phyloP scores from a whole-genome alignment of 2,797 vertebrate genomes.

The Xenopus petersii region DNA sequence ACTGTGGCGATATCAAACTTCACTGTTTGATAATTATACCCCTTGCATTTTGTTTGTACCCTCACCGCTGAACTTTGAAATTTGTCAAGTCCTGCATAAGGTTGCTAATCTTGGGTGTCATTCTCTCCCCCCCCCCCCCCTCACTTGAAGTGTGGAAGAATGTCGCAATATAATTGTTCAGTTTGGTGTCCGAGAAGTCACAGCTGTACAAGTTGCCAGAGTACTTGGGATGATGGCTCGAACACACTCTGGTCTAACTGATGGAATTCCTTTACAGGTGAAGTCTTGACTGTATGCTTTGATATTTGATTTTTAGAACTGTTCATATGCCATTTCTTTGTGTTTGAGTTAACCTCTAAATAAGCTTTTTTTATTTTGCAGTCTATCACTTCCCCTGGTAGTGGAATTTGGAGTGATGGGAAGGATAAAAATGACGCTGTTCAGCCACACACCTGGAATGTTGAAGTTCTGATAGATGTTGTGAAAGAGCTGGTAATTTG shows the following conservation, averaged over 20 bases:
- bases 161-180: slow-evolving; percentile 97
- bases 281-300: too few species aligned
- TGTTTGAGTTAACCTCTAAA: too few species aligned
- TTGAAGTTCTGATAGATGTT: slow-evolving; percentile 95
- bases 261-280: slow-evolving; percentile 94
- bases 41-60: too few species aligned
- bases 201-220: slow-evolving; percentile 94
- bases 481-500: slow-evolving; percentile 94
- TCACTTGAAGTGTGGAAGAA: slow-evolving; percentile 83
- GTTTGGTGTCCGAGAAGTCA: slow-evolving; percentile 95
- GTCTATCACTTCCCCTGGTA: slow-evolving; percentile 94
- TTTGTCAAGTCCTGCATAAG: too few species aligned
- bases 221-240: slow-evolving; percentile 99
- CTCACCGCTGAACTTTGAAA: too few species aligned
- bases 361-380: slow-evolving; percentile 54
- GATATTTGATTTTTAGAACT: too few species aligned
- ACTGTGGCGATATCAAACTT: too few species aligned
- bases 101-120: too few species aligned
- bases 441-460: slow-evolving; percentile 95
- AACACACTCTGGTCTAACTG: slow-evolving; percentile 91
- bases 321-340: too few species aligned
- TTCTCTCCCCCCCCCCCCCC: slow-evolving; percentile 9
- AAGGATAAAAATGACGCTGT: slow-evolving; percentile 96
- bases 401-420: slow-evolving; percentile 98
- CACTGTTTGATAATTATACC: too few species aligned